phyloP scores from a whole-genome alignment of 2,888 invertebrate species.

The Cyclophora albipunctata region DNA sequence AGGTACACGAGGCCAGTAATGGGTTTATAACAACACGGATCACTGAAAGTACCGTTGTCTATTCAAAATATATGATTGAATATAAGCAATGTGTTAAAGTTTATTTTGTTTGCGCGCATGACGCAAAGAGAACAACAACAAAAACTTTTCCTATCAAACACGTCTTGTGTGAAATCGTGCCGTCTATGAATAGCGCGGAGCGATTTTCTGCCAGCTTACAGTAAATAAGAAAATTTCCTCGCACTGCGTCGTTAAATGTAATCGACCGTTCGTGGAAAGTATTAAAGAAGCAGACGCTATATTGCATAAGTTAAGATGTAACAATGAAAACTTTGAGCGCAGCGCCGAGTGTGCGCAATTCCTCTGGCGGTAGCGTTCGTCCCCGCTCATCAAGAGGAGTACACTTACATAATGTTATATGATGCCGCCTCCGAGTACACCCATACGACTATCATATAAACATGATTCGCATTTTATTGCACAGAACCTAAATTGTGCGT shows the following conservation, averaged over 20 bases:
- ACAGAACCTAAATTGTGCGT: constrained; percentile 3
- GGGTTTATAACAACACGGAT: too few relatives aligned
- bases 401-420: constrained; percentile 41
- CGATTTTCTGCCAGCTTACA: constrained; percentile 62
- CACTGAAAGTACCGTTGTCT: too few relatives aligned
- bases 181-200: constrained; percentile 45
- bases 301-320: constrained; percentile 73
- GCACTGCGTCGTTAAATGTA: constrained; percentile 68
- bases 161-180: constrained; percentile 56
- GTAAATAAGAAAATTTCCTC: constrained; percentile 72
- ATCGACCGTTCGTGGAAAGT: constrained; percentile 71
- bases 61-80: too few relatives aligned
- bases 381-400: constrained; percentile 43
- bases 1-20: too few relatives aligned
- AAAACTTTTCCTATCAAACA: constrained; percentile 50
- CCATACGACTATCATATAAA: constrained; percentile 3
- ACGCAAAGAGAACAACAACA: constrained; percentile 28
- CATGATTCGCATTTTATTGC: constrained; percentile 10
- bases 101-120: constrained; percentile 12
- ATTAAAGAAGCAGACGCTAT: constrained; percentile 71
- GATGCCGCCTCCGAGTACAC: constrained; percentile 3
- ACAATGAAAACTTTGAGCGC: constrained; percentile 69
- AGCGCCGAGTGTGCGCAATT: constrained; percentile 65
- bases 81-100: not conserved
- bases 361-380: constrained; percentile 49